phyloP scores from a whole-genome alignment of 2,888 invertebrate genomes.

The Seladonia tumulorum region DNA sequence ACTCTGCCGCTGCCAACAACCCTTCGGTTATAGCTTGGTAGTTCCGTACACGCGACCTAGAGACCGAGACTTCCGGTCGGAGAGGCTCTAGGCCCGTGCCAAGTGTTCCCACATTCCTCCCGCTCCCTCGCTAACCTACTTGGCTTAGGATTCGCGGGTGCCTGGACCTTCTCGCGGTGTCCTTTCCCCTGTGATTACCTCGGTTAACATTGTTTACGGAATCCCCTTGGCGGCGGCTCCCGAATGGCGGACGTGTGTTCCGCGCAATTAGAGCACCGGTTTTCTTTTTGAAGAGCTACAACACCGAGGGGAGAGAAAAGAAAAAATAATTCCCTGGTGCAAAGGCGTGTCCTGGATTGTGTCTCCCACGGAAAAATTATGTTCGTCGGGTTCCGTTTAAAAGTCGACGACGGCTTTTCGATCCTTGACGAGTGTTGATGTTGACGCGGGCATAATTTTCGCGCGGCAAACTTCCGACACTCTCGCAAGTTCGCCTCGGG shows the following conservation, averaged over 20 bases:
- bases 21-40: constrained; percentile 44
- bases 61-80: constrained; percentile 50
- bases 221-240: constrained; percentile 4
- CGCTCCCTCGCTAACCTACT: constrained; percentile 44
- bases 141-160: constrained; percentile 42
- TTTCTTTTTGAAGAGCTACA: constrained; percentile 1
- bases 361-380: neutral
- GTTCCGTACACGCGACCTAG: constrained; percentile 55
- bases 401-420: neutral
- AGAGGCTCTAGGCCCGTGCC: constrained; percentile 50
- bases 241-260: neutral
- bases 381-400: neutral
- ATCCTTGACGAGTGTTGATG: neutral
- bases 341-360: neutral
- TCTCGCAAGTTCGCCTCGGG: neutral
- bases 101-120: constrained; percentile 51
- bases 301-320: neutral
- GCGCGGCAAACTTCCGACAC: neutral
- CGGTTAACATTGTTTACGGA: constrained; percentile 44
- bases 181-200: constrained; percentile 44
- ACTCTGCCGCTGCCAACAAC: constrained; percentile 65
- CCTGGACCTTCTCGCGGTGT: constrained; percentile 14
- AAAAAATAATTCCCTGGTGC: neutral
- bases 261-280: neutral
- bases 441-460: neutral